Evolutionary conservation across 2,888 invertebrate species (phyloP).

Genomic region (Cryptophagus acutangulus): DNA sequence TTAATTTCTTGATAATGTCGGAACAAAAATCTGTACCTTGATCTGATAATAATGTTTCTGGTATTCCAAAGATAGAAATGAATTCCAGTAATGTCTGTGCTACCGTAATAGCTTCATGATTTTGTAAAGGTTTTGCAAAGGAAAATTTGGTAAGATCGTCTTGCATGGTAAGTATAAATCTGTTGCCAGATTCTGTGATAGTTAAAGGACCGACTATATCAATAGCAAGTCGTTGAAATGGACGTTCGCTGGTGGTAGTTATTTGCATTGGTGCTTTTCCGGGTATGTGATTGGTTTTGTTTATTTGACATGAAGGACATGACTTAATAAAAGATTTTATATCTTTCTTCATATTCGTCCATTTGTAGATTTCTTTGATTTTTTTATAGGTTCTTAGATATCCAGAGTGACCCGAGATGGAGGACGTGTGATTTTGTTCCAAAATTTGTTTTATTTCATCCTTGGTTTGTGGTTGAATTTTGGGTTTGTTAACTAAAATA

Average conservation of each 20-base stretch:
- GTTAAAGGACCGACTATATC: conserved; percentile 31
- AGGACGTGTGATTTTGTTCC: conserved; percentile 12
- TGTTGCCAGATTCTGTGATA: conserved; percentile 22
- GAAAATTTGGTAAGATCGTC: conserved; percentile 32
- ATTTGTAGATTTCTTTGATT: conserved; percentile 1
- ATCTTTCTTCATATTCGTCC: neutral
- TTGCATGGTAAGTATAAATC: conserved; percentile 24
- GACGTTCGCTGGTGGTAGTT: conserved; percentile 24
- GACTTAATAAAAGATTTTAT: neutral
- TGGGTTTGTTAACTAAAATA: no score
- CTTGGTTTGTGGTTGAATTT: conserved; percentile 6
- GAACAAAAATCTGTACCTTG: conserved; percentile 40
- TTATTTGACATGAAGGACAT: neutral
- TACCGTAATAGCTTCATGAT: conserved; percentile 32
- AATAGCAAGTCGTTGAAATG: conserved; percentile 28
- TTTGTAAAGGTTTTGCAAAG: conserved; percentile 26
- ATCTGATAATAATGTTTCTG: conserved; percentile 37
- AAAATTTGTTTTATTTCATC: conserved; percentile 12
- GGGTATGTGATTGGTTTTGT: conserved; percentile 1
- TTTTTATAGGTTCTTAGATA: neutral
- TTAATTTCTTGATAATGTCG: conserved; percentile 33
- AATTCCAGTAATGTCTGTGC: conserved; percentile 32
- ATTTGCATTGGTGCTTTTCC: conserved; percentile 31
- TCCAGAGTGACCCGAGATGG: neutral
- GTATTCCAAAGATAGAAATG: conserved; percentile 36